Evolutionary conservation across 2,797 vertebrate genomes (phyloP).

Genomic region (Myotis findleyi): DNA sequence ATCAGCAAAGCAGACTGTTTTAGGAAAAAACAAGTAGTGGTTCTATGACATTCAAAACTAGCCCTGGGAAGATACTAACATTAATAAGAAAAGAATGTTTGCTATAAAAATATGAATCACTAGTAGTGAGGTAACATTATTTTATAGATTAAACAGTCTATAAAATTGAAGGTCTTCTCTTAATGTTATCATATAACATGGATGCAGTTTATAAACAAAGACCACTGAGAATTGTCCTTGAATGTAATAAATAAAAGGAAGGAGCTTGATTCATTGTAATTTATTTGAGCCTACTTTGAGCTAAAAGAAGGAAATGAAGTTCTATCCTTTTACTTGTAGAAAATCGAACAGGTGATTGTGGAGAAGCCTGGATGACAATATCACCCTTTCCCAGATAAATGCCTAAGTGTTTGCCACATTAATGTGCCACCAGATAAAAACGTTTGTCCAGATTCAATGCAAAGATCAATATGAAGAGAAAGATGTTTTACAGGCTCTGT

Average conservation of each 20-base stretch:
- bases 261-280: slow-evolving; percentile 72
- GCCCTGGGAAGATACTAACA: neutral
- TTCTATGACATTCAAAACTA: neutral
- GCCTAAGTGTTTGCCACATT: slow-evolving; percentile 81
- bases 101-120: neutral
- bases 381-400: slow-evolving; percentile 83
- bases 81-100: neutral
- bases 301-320: slow-evolving; percentile 76
- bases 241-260: slow-evolving; percentile 78
- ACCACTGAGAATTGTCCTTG: slow-evolving; percentile 31
- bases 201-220: slow-evolving; percentile 51
- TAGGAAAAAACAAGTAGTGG: neutral
- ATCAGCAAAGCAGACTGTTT: neutral
- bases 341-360: slow-evolving; percentile 81
- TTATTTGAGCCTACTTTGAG: slow-evolving; percentile 55
- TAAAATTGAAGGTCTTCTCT: slow-evolving; percentile 25
- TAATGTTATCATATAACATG: slow-evolving; percentile 36
- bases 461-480: slow-evolving; percentile 84
- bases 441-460: slow-evolving; percentile 74
- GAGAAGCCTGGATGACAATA: slow-evolving; percentile 83
- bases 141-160: neutral
- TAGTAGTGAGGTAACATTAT: neutral
- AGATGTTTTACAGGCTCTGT: slow-evolving; percentile 64
- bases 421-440: slow-evolving; percentile 85
- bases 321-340: slow-evolving; percentile 73